A percentile compares a stretch with the other conserved stretches of the same genome.
phyloP scores from a whole-genome alignment of 2,888 invertebrate genomes.

The Adineta ricciae region DNA sequence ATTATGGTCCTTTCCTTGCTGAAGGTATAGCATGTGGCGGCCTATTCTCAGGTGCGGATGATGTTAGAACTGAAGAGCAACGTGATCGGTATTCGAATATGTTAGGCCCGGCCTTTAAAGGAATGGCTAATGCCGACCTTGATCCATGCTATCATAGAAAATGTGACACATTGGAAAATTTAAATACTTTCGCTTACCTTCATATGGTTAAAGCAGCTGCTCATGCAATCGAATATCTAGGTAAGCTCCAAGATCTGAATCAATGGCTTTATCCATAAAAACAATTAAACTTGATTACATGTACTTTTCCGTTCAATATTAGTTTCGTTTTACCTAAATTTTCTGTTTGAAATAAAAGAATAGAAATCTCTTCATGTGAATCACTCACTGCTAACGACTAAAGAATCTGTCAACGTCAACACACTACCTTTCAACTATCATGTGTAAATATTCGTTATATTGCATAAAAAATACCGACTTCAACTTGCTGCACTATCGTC shows the following conservation, averaged over 20 bases:
- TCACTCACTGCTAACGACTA: too few relatives aligned
- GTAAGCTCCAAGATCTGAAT: neutral
- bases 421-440: too few relatives aligned
- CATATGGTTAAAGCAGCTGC: neutral
- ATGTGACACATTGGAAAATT: neutral
- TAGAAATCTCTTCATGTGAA: too few relatives aligned
- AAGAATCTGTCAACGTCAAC: too few relatives aligned
- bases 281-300: too few relatives aligned
- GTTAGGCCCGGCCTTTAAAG: neutral
- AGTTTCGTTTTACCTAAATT: too few relatives aligned
- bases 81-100: neutral
- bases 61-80: constrained; percentile 10
- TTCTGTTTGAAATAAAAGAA: too few relatives aligned
- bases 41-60: neutral
- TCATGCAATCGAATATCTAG: neutral
- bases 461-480: too few relatives aligned
- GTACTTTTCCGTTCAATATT: too few relatives aligned
- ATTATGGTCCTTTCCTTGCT: constrained; percentile 18
- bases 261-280: neutral
- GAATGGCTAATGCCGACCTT: neutral
- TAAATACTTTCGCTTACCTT: neutral
- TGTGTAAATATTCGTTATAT: too few relatives aligned
- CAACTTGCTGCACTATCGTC: too few relatives aligned
- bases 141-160: constrained; percentile 1
- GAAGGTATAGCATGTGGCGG: constrained; percentile 11